Evolutionary conservation across 2,888 invertebrate genomes (phyloP), one percentile per base, ranked within the genome.

Genomic region (Zelleria hepariella): DNA sequence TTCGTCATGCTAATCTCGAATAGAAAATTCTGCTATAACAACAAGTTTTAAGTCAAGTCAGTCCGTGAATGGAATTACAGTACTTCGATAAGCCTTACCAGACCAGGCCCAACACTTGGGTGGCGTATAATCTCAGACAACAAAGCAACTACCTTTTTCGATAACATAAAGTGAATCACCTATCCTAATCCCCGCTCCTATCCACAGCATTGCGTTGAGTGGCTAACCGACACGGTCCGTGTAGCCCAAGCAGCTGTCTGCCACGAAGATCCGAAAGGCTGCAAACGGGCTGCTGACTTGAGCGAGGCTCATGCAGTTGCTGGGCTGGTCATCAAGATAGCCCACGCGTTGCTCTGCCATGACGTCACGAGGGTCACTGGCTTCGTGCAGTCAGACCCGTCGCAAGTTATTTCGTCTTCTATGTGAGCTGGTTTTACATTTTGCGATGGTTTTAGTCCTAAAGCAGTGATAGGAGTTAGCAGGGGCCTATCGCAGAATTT

Each of bases 221-320:
- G 83, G 77, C 72, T 87, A 79, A 86, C 81, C 51, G 68, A 80
- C 5, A 77, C 83, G 0, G 80, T 87, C 0, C 77, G 87, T 8
- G 54, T 64, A 2, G 76, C 84, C 1, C 70, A 80, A 0, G 18
- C 54, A 2, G 74, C 78, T 10, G 55, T 32, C 55, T 18, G 5
- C 15, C 18, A 5, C 21, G 3, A 27, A 10, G 27, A 21, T 7
- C 10, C 26, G 2, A 8, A 25, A 77, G 57, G 60, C 15, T 82
- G 80, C 62, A 59, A 67, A 10, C 74, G 68, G 60, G 73, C 76
- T 1, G 82, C 79, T 0, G 82, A 85, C 10, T 70, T 87, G 18
- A 86, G 88, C 59, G 87, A 88, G 62, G 87, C 88, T 1, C 87
- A 87, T 48, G 88, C 88, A 0, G 49, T 87, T 15, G 79, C 84